Percentiles rank a stretch among this genome's conserved stretches.
These are phyloP conservation scores for Suillia variegata DNA, from an alignment of 2,888 invertebrate genomes.

Conservation along the genomic window DNA sequence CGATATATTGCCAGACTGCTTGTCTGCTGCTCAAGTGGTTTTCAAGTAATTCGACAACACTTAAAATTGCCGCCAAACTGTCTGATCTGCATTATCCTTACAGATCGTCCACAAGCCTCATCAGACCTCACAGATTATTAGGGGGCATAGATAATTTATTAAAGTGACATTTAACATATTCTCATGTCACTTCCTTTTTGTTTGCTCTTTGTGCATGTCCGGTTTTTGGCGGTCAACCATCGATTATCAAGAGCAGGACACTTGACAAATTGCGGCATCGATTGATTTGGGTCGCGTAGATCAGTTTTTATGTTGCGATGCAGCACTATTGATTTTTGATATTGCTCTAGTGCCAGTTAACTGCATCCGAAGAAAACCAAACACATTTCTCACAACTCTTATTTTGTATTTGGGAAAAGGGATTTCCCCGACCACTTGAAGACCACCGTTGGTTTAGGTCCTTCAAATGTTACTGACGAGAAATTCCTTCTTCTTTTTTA, in stretches of 20 bases:
- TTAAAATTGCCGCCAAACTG: conserved; percentile 45
- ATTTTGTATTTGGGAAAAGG: too few species aligned
- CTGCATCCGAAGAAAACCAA: too few species aligned
- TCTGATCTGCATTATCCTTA: conserved; percentile 27
- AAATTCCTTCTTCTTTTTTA: background rate
- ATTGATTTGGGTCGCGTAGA: background rate
- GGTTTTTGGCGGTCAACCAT: conserved; percentile 24
- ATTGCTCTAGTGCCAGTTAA: too few species aligned
- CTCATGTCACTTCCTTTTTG: conserved; percentile 10
- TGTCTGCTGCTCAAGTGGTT: background rate
- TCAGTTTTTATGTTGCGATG: background rate
- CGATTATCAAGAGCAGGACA: background rate
- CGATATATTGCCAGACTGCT: background rate
- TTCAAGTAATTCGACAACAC: conserved; percentile 31
- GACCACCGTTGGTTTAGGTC: too few species aligned
- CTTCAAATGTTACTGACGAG: too few species aligned
- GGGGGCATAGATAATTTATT: background rate
- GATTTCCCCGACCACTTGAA: too few species aligned
- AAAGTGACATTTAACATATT: conserved; percentile 1
- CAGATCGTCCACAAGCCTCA: background rate
- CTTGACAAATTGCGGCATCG: background rate
- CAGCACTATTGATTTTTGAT: too few species aligned
- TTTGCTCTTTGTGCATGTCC: conserved; percentile 16
- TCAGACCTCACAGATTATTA: background rate
- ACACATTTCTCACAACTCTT: too few species aligned